Evolutionary conservation across 2,113 vertebrate genomes (phyloP).

Genomic region (Carassius auratus): DNA sequence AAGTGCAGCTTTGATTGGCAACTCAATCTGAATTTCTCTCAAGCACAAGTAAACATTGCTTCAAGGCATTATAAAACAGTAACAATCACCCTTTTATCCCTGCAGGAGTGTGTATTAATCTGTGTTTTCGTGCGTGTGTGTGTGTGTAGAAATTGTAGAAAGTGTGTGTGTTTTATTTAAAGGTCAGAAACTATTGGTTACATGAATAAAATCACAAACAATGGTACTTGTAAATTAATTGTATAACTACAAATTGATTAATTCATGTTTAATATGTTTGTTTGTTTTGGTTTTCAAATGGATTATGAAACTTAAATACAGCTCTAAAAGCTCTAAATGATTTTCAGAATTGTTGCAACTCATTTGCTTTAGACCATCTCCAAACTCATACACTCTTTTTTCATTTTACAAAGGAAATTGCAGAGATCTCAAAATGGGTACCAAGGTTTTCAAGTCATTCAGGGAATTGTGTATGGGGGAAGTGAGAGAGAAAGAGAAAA

Average conservation of each 20-base stretch:
- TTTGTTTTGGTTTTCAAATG: no score
- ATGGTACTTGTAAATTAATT: no score
- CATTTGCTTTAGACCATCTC: no score
- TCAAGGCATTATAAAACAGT: neutral
- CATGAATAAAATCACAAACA: no score
- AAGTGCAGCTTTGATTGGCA: neutral
- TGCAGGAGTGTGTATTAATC: neutral
- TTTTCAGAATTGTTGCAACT: no score
- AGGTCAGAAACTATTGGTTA: no score
- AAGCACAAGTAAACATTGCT: neutral
- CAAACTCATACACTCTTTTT: neutral
- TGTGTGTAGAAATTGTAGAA: neutral
- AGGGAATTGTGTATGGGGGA: slow-evolving; percentile 12
- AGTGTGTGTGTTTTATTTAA: no score
- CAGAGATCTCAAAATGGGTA: slow-evolving; percentile 10
- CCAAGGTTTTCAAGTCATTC: slow-evolving; percentile 17
- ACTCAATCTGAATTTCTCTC: slow-evolving; percentile 7
- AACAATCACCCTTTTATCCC: neutral
- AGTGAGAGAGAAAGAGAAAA: slow-evolving; percentile 2
- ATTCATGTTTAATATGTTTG: no score
- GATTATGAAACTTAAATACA: no score
- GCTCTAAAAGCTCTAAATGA: no score
- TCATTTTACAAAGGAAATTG: slow-evolving; percentile 36
- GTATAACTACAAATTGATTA: no score
- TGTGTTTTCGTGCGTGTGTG: neutral